Percentiles rank a stretch among this genome's conserved stretches.
Evolutionary conservation across 2,888 invertebrate species (phyloP).

Genomic region (Subacronicta megacephala): DNA sequence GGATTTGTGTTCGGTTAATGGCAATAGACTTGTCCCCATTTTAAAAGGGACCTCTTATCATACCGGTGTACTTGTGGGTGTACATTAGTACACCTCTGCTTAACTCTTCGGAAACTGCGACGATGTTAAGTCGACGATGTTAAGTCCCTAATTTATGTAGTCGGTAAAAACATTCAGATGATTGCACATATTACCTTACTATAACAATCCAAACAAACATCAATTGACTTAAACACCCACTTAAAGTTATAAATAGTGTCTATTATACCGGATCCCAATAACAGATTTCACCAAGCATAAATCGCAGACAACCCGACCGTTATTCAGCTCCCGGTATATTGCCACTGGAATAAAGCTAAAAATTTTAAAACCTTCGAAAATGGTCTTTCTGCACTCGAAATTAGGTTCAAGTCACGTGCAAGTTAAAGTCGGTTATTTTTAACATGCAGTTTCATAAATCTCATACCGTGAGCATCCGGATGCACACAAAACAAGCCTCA

Average conservation of each 20-base stretch:
- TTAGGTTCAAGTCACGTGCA: conserved; percentile 44
- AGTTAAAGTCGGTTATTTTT: conserved; percentile 57
- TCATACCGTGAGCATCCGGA: conserved; percentile 61
- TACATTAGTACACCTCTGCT: too few relatives aligned
- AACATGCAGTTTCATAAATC: conserved; percentile 73
- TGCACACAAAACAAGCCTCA: conserved; percentile 70
- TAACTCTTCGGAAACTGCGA: too few relatives aligned
- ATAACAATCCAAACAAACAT: conserved; percentile 34
- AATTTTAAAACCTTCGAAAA: conserved; percentile 44
- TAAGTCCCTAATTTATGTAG: too few relatives aligned
- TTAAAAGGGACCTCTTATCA: too few relatives aligned
- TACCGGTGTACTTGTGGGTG: too few relatives aligned
- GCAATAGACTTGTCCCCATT: too few relatives aligned
- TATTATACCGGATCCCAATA: conserved; percentile 67
- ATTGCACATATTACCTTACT: conserved; percentile 11
- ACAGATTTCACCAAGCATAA: conserved; percentile 73
- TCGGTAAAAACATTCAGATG: conserved; percentile 13
- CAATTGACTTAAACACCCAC: conserved; percentile 52
- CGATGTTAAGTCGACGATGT: too few relatives aligned
- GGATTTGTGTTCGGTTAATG: too few relatives aligned
- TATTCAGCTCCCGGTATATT: conserved; percentile 69
- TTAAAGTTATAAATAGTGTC: conserved; percentile 61
- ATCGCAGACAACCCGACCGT: conserved; percentile 68
- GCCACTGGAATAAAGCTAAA: conserved; percentile 61
- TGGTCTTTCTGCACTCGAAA: conserved; percentile 28